These are phyloP conservation scores for Schizopygopsis pylzovi DNA, from an alignment of 2,797 vertebrate genomes.

Conservation along the genomic window DNA sequence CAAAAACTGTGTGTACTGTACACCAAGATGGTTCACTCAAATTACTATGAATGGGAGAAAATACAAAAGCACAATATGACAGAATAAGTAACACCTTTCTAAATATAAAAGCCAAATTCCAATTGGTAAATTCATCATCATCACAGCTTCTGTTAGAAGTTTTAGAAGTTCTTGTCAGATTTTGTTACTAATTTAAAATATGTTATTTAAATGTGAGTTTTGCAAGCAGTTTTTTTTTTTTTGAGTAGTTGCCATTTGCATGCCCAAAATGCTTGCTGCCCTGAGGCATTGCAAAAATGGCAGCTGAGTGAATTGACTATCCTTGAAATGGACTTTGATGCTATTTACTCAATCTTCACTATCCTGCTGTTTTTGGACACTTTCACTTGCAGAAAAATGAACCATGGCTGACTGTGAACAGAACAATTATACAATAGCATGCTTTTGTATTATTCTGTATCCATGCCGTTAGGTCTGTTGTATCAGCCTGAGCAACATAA, in stretches of 20 bases:
- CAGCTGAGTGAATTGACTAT: not conserved
- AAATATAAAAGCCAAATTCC: not conserved
- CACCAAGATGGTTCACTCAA: not conserved
- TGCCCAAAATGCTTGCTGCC: not conserved
- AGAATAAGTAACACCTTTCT: not conserved
- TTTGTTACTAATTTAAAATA: not conserved
- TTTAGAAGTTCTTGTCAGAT: not conserved
- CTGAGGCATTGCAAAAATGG: not conserved
- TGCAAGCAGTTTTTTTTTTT: not conserved
- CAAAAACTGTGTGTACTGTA: not conserved
- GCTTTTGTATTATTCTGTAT: constrained; percentile 20
- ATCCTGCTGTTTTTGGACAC: not conserved
- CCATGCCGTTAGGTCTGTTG: not conserved
- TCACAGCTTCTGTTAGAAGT: not conserved
- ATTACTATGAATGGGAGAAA: not conserved
- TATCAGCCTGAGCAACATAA: not conserved
- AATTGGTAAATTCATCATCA: not conserved
- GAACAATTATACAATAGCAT: constrained; percentile 6
- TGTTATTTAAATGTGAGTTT: not conserved
- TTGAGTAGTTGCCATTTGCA: not conserved
- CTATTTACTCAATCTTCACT: not conserved
- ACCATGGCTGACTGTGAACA: not conserved
- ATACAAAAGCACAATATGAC: not conserved
- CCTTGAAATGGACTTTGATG: not conserved
- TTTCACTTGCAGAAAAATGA: not conserved